Base-by-base conservation (phyloP, 2,113 vertebrate genomes). In the Scartelaos histophorus region DNA sequence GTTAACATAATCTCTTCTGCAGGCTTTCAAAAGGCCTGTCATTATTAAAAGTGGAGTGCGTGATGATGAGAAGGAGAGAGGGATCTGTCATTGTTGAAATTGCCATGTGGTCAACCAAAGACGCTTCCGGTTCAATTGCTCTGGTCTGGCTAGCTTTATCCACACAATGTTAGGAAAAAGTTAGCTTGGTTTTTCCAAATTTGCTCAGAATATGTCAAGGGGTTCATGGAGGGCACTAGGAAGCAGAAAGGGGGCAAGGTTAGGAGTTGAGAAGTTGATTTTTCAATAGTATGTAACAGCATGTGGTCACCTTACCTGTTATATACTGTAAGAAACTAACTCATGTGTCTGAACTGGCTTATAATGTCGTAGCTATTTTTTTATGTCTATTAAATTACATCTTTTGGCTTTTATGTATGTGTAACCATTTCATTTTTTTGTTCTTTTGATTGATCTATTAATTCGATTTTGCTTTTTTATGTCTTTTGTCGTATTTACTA, bases 1-100 rank as follows among this genome's bases (percentile, higher is more conserved):
- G 77, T 86, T 81, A 83, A 87, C 79, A 82, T 86, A 83, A 91
- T 88, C 69, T 67, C 82, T 88, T 89, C 57, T 79, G 75, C 84
- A 87, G 85, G 85, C 79, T 69, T 79, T 67, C 74, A 24, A 67
- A 72, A 71, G 61, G 76, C 38, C 70, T 69, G 21, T 67, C 74
- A 54, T 84, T 84, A 81, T 84, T 81, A 58, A 71, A 71, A 75
- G 46, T 19, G 67, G 61, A 72, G 77, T 72, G 61, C 34, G 74
- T 82, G 72, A 73, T 66, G 64, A 60, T 47, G 21, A 54, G 75
- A 54, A 56, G 21, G 72, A n/a, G 47, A 67, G 45, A 58, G 73
- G 43, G 17, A 69, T 60, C 65, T 66, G 65, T 66, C 65, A 66
- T 24, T 66, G 65, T 66, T 66, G 43, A 64, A 64, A 11, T 21